Evolutionary conservation across 2,113 vertebrate species (phyloP).

Genomic region (Nannospalax galili): DNA sequence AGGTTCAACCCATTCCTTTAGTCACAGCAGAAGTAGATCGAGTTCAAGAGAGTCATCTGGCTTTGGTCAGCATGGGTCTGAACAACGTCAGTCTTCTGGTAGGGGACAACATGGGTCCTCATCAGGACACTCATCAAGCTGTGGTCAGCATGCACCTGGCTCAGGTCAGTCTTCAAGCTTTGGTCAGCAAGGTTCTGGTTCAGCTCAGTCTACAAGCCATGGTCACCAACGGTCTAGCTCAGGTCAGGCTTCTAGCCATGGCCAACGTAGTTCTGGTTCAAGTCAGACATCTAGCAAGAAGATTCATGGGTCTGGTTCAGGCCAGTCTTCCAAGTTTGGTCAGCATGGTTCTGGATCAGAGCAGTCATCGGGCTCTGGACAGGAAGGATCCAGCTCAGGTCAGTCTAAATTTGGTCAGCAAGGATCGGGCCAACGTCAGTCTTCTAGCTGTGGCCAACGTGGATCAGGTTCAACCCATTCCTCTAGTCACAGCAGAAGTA

Average conservation of each 20-base stretch:
- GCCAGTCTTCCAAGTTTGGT: not conserved
- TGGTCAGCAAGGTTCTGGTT: accelerated
- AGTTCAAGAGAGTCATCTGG: not conserved
- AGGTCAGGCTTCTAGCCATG: not conserved
- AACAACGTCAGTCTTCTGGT: not conserved
- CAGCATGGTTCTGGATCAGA: not conserved
- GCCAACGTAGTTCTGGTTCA: not conserved
- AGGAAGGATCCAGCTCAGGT: too few relatives aligned
- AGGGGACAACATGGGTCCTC: not conserved
- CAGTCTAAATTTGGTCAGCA: accelerated
- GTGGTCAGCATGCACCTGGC: not conserved
- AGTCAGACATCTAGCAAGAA: accelerated
- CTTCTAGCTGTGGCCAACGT: too few relatives aligned
- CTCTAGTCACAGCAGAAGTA: not conserved
- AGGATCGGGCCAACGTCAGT: not conserved
- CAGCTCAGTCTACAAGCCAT: accelerated
- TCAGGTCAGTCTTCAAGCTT: not conserved
- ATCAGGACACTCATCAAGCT: not conserved
- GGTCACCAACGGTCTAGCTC: accelerated
- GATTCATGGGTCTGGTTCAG: too few relatives aligned
- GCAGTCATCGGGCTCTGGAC: accelerated
- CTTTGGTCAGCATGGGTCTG: not conserved
- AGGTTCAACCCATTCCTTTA: not conserved
- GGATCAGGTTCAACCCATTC: not conserved
- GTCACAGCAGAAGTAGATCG: not conserved